These are phyloP conservation scores for Dolichomitus sp. DNA, from an alignment of 2,888 invertebrate species.

Conservation along the genomic window DNA sequence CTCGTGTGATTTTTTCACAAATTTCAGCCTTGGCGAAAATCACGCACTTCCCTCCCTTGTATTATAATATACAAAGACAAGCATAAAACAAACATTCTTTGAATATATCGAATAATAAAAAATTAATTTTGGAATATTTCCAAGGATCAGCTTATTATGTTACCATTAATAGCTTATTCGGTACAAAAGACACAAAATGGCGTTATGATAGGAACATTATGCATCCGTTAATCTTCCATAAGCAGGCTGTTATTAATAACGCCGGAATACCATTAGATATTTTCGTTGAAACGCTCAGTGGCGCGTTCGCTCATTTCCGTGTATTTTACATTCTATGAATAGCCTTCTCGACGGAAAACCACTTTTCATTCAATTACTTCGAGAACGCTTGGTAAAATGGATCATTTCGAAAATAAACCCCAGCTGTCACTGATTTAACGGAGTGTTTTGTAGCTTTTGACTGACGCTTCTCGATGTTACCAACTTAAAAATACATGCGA, in stretches of 20 bases:
- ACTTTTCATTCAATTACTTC: neutral
- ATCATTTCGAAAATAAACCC: neutral
- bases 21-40: too few relatives aligned
- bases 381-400: neutral
- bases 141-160: neutral
- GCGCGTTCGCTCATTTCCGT: neutral
- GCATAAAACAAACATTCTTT: too few relatives aligned
- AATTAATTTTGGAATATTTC: too few relatives aligned
- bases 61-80: too few relatives aligned
- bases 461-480: neutral
- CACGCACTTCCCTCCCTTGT: too few relatives aligned
- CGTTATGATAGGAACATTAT: constrained; percentile 4
- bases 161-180: neutral
- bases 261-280: neutral
- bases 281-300: neutral
- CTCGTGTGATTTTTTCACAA: too few relatives aligned
- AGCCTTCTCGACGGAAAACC: constrained; percentile 2
- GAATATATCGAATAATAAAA: too few relatives aligned
- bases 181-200: too few relatives aligned
- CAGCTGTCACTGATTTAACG: neutral
- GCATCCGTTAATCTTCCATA: constrained; percentile 5
- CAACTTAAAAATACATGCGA: neutral
- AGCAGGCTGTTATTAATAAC: constrained; percentile 27
- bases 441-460: neutral
- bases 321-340: constrained; percentile 1